Evolutionary conservation across 1,140 invertebrate genomes (phyloP).

Genomic region (Lepidurus arcticus): DNA sequence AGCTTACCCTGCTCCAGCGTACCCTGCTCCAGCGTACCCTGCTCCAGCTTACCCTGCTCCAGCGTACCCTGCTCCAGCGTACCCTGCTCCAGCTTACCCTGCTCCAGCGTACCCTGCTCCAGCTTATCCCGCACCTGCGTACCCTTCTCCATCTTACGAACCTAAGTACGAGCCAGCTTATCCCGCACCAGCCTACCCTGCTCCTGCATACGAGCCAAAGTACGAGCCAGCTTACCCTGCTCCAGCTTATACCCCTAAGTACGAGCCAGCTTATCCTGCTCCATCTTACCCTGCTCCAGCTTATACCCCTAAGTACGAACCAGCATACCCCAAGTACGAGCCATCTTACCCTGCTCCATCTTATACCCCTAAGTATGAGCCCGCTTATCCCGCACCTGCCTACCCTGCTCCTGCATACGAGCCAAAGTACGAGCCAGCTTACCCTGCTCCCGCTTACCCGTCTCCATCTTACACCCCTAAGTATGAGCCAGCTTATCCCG

Average conservation of each 20-base stretch:
- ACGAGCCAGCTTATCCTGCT: not conserved
- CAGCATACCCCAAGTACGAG: not conserved
- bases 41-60: not conserved
- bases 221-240: not conserved
- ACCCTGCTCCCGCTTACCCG: not conserved
- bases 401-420: too few relatives aligned
- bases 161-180: not conserved
- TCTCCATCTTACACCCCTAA: not conserved
- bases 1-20: not conserved
- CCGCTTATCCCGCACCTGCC: not conserved
- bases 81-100: too few relatives aligned
- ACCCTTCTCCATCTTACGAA: not conserved
- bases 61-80: too few relatives aligned
- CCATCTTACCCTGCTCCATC: not conserved
- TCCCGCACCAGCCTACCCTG: not conserved
- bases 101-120: not conserved
- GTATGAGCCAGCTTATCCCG: not conserved
- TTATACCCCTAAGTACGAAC: not conserved
- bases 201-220: not conserved
- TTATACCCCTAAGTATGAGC: not conserved
- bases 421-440: not conserved
- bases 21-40: slow-evolving; percentile 1
- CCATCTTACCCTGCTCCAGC: not conserved
- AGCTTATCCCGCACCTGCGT: not conserved
- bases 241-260: not conserved